Conservation (phyloP, 2,888 invertebrate species). For the Troglohyphantes excavatus region DNA sequence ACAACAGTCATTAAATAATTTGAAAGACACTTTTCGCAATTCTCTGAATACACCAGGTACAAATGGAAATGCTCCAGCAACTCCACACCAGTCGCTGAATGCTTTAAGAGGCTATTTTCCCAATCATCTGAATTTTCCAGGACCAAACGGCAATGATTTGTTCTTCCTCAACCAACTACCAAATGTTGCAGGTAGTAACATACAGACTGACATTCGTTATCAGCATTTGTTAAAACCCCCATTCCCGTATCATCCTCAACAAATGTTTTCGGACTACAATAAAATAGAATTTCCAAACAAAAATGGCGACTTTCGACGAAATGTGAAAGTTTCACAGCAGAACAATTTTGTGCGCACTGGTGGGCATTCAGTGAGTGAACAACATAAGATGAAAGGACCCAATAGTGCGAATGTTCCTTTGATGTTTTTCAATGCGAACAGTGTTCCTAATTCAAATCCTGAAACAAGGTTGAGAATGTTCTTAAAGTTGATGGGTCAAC, state of each 20-base stretch:
- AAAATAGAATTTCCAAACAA: neutral
- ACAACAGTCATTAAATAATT: neutral
- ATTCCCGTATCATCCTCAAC: slow-evolving; percentile 14
- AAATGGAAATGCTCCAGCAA: too few relatives aligned
- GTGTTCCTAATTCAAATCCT: slow-evolving; percentile 19
- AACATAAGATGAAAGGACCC: neutral
- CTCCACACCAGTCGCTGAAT: too few relatives aligned
- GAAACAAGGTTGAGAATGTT: slow-evolving; percentile 31
- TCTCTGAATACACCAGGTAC: too few relatives aligned
- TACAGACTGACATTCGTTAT: neutral
- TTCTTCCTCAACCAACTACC: neutral
- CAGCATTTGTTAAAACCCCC: neutral
- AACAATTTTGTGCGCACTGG: neutral
- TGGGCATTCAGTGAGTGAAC: neutral
- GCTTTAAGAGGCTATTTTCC: too few relatives aligned
- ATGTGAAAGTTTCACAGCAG: neutral
- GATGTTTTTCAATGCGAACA: neutral
- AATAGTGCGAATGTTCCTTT: neutral
- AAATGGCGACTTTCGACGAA: neutral
- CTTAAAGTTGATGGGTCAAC: slow-evolving; percentile 41
- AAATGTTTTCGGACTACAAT: neutral
- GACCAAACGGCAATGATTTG: too few relatives aligned
- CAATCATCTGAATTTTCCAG: too few relatives aligned
- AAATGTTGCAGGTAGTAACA: neutral
- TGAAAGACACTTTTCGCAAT: too few relatives aligned